Base-by-base conservation (phyloP, 2,113 vertebrate species). In the Microcebus murinus region DNA sequence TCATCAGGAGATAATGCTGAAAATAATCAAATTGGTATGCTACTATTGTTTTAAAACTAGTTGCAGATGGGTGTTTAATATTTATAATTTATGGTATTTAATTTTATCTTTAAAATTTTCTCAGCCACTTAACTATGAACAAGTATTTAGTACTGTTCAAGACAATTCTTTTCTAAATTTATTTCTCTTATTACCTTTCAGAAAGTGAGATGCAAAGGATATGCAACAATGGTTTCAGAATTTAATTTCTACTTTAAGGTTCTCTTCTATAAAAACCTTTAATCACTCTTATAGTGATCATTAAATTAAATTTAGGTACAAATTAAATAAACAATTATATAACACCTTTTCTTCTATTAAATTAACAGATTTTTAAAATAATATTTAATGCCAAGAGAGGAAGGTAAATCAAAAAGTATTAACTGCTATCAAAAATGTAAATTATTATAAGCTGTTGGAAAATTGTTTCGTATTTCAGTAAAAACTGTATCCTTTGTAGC, bases 201-300 rank as follows among this genome's bases (percentile, higher is more conserved):
- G 48, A 88, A 88, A 63, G 20, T 59, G 25, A 94, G 45, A 57
- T 57, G 31, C 1, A 65, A 77, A 27, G 39, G 4, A n/a, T 42
- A 65, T 71, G 1, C 10, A 85, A 71, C 11, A 67, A 76, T 6
- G 85, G 59, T 80, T 93, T 93, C 15, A 91, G 68, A 94, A 81
- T 57, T 79, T 91, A 93, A 79, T 88, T 93, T 71, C 34, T 90
- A 39, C 80, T 76, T 87, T 76, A 70, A 90, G 68, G 17, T 29
- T 55, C 27, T 86, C 76, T 67, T 74, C 65, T n/a, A 65, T 71
- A 20, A 91, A 87, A 87, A 71, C 36, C 4, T 90, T 77, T 25
- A 50, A 34, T 79, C 8, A 12, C 2, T 48, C 6, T 67, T 39
- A 70, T 21, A n/a, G 20, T 3, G 48, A 12, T n/a, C 45, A 90